Conservation (phyloP, 2,797 vertebrate genomes). For the Gymnothorax javanicus region DNA sequence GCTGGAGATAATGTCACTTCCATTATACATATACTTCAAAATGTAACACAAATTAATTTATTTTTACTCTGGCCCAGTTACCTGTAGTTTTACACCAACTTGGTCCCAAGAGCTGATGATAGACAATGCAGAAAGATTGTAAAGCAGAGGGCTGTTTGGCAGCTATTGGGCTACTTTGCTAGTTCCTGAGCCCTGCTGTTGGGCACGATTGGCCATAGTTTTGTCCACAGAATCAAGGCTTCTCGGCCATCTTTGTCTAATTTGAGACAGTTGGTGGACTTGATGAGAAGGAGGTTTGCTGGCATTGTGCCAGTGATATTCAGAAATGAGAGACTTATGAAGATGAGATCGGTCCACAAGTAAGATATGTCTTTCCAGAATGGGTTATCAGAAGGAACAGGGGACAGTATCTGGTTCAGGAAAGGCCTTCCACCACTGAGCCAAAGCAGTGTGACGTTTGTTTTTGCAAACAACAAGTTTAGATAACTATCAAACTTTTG, state of each 20-base stretch:
- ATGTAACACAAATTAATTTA: not conserved
- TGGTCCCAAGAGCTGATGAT: not conserved
- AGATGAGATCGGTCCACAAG: not conserved
- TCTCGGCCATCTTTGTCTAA: not conserved
- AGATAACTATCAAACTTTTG: not conserved
- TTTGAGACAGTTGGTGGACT: not conserved
- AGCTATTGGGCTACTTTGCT: no score
- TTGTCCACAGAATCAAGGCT: not conserved
- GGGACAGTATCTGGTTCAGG: not conserved
- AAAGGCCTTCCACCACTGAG: not conserved
- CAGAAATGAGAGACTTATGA: not conserved
- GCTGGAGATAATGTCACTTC: not conserved
- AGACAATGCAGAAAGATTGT: not conserved
- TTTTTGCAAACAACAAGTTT: not conserved
- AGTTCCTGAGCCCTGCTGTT: no score
- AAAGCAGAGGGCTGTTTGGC: not conserved
- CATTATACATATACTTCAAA: not conserved
- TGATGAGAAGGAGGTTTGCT: not conserved
- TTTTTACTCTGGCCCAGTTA: not conserved
- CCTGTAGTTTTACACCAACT: not conserved
- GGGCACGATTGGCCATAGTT: not conserved
- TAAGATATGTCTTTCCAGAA: not conserved
- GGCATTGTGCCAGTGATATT: not conserved
- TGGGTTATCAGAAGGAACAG: not conserved
- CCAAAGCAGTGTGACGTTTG: not conserved